A percentile compares a stretch with the other conserved stretches of the same genome.
Conservation (phyloP, 2,797 vertebrate genomes). For the Thaleichthys pacificus region DNA sequence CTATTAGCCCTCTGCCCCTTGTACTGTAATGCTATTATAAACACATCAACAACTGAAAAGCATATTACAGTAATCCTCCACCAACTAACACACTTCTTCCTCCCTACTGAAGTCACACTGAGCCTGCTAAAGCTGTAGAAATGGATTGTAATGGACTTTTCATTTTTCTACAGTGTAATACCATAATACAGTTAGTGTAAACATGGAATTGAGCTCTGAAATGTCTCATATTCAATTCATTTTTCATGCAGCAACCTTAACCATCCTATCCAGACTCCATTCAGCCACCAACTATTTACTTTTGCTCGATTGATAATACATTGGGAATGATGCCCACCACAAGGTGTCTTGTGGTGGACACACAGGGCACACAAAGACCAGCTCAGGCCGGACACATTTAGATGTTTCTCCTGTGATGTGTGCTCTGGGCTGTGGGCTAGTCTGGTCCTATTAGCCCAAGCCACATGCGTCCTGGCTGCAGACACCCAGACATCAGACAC, state of each 20-base stretch:
- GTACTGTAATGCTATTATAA: conserved; percentile 4
- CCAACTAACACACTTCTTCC: background rate
- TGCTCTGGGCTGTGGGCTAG: background rate
- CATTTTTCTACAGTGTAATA: background rate
- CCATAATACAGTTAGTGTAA: no score
- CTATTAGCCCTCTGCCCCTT: background rate
- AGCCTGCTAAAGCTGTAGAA: background rate
- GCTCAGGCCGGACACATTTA: background rate
- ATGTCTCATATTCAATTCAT: background rate
- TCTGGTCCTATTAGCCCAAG: background rate
- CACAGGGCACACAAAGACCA: background rate
- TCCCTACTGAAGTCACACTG: background rate
- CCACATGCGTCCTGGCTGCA: background rate
- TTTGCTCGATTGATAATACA: background rate
- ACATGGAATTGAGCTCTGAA: background rate
- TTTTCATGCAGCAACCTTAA: background rate
- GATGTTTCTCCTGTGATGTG: background rate
- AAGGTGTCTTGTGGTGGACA: background rate
- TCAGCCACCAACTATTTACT: background rate
- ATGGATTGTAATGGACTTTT: background rate
- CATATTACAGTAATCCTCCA: background rate
- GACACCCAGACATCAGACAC: conserved; percentile 1
- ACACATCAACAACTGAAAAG: background rate
- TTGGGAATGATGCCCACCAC: background rate
- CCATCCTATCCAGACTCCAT: no score